Percentiles rank a stretch among this genome's conserved stretches.
These are phyloP conservation scores for Lerista edwardsae DNA, from an alignment of 2,797 vertebrate species.

Conservation along the genomic window DNA sequence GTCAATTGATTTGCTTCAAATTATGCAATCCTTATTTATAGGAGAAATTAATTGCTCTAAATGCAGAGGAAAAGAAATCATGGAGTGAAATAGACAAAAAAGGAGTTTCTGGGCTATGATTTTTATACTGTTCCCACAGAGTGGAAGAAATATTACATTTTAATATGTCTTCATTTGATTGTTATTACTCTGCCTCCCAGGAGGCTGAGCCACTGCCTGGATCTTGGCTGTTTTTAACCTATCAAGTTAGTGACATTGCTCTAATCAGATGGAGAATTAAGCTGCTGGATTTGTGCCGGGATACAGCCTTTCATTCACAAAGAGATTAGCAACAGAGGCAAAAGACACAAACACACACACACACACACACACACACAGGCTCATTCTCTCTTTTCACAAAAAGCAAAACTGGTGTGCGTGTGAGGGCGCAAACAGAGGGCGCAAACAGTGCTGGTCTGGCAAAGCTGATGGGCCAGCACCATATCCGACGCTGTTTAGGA, in stretches of 20 bases:
- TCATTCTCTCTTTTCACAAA: slow-evolving; percentile 32
- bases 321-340: slow-evolving; percentile 64
- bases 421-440: too few relatives aligned
- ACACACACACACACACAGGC: slow-evolving; percentile 45
- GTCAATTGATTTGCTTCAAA: slow-evolving; percentile 58
- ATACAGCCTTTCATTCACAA: slow-evolving; percentile 76
- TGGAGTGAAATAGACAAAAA: slow-evolving; percentile 58
- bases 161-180: slow-evolving; percentile 74
- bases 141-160: slow-evolving; percentile 73
- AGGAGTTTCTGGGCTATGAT: slow-evolving; percentile 68
- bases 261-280: slow-evolving; percentile 85
- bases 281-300: slow-evolving; percentile 79
- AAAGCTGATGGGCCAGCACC: too few relatives aligned
- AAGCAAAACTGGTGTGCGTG: slow-evolving; percentile 23
- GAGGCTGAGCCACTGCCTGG: slow-evolving; percentile 61
- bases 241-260: slow-evolving; percentile 83
- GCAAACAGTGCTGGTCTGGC: too few relatives aligned
- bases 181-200: slow-evolving; percentile 69
- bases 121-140: slow-evolving; percentile 67
- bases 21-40: slow-evolving; percentile 46
- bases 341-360: slow-evolving; percentile 56
- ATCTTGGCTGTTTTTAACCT: slow-evolving; percentile 76
- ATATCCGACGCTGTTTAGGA: too few relatives aligned
- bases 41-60: slow-evolving; percentile 51
- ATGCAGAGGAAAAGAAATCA: slow-evolving; percentile 57